Conservation (phyloP, 2,113 vertebrate species). For the Polyodon spathula region DNA sequence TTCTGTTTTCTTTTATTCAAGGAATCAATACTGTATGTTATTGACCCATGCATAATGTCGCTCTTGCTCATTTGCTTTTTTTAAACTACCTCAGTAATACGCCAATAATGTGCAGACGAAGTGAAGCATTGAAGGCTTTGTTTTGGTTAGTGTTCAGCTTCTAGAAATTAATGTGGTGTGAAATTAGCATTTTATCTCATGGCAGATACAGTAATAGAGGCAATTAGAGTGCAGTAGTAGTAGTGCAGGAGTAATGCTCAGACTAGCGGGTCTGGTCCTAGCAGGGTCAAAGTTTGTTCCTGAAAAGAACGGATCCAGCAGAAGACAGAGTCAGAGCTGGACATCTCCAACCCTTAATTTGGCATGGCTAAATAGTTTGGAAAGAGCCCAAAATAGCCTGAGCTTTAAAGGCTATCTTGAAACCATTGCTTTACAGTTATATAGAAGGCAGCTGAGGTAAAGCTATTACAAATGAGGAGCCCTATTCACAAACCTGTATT, state of each 20-base stretch:
- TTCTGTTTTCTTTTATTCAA: constrained; percentile 66
- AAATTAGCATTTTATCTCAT: constrained; percentile 99
- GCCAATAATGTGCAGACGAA: constrained; percentile 22
- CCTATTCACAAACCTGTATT: no score
- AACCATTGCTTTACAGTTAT: background rate
- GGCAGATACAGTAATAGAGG: constrained; percentile 95
- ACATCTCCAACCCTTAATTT: no score
- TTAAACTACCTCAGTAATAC: background rate
- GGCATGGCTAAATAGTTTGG: no score
- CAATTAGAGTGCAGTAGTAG: constrained; percentile 92
- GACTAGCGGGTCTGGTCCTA: constrained; percentile 5
- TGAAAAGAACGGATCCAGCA: no score
- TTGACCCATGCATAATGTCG: constrained; percentile 85
- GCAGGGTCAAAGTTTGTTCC: constrained; percentile 1
- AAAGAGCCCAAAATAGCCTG: background rate
- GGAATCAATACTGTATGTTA: constrained; percentile 85
- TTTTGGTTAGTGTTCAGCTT: constrained; percentile 97
- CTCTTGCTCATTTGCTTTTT: constrained; percentile 69
- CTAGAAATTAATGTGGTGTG: constrained; percentile 98
- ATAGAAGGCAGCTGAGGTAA: no score
- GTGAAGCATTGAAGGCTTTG: constrained; percentile 67
- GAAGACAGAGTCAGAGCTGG: no score
- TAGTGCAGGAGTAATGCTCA: constrained; percentile 63
- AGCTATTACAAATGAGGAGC: no score
- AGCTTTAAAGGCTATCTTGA: background rate